Evolutionary conservation across 2,113 vertebrate species (phyloP).

Genomic region (Ovibos moschatus): DNA sequence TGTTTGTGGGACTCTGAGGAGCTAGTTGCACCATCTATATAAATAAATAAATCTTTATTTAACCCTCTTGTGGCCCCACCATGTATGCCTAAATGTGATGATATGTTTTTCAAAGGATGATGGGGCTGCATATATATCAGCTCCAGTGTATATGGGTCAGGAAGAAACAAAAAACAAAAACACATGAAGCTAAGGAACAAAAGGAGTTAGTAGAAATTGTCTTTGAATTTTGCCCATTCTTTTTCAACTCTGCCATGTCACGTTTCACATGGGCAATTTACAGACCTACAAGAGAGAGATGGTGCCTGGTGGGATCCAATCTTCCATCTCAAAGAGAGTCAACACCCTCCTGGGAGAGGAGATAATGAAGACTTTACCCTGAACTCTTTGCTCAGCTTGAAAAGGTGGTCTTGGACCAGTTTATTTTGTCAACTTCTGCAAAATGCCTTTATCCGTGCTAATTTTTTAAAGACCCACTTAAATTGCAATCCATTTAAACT

Average conservation of each 20-base stretch:
- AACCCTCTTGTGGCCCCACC: not conserved
- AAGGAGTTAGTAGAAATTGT: not conserved
- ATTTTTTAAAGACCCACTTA: conserved; percentile 46
- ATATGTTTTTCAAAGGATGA: not conserved
- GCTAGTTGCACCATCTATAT: not conserved
- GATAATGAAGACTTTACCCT: not conserved
- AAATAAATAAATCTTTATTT: not conserved
- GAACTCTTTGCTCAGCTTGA: not conserved
- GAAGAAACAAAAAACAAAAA: not conserved
- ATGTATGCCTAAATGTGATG: not conserved
- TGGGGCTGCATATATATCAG: not conserved
- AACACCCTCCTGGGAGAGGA: not conserved
- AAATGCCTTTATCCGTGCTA: not conserved
- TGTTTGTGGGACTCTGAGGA: not conserved
- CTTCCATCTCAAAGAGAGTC: not conserved
- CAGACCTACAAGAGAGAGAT: not conserved
- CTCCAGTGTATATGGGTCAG: not conserved
- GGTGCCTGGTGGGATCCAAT: not conserved
- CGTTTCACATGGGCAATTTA: not conserved
- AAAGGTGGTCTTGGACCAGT: not conserved
- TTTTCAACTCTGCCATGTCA: not conserved
- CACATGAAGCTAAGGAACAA: not conserved
- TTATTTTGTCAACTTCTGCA: conserved; percentile 28
- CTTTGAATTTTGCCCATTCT: not conserved
- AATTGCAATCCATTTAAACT: conserved; percentile 11